Evolutionary conservation across 2,113 vertebrate genomes (phyloP).

Genomic region (Scartelaos histophorus): DNA sequence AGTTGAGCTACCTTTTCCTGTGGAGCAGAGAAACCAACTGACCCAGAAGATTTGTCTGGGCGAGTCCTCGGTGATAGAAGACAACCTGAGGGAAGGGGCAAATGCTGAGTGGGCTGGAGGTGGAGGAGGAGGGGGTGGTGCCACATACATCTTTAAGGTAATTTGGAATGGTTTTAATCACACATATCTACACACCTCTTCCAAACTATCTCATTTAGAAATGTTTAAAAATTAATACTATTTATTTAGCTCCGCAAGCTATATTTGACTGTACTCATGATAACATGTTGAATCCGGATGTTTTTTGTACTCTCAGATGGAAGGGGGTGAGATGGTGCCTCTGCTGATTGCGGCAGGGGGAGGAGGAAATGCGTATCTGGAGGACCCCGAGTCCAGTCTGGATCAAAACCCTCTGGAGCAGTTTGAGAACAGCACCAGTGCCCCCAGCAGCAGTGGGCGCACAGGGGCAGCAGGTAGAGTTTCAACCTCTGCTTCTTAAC

Average conservation of each 20-base stretch:
- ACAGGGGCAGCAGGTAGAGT: slow-evolving; percentile 78
- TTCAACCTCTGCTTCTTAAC: slow-evolving; percentile 10
- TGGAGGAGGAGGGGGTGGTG: slow-evolving; percentile 88
- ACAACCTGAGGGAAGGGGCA: slow-evolving; percentile 65
- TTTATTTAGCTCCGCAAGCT: background rate
- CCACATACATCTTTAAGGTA: slow-evolving; percentile 87
- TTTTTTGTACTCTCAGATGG: slow-evolving; percentile 68
- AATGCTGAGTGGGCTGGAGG: slow-evolving; percentile 83
- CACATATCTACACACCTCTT: too few species aligned
- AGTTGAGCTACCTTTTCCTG: background rate
- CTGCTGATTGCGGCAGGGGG: slow-evolving; percentile 88
- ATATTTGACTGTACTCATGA: too few species aligned
- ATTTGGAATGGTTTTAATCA: slow-evolving; percentile 1
- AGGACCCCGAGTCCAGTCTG: slow-evolving; percentile 74
- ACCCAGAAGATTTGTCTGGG: slow-evolving; percentile 87
- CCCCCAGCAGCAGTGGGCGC: slow-evolving; percentile 78
- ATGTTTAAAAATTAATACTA: background rate
- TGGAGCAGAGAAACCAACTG: slow-evolving; percentile 75
- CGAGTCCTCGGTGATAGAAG: slow-evolving; percentile 85
- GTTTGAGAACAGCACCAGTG: slow-evolving; percentile 81
- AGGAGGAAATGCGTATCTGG: slow-evolving; percentile 88
- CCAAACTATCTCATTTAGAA: background rate
- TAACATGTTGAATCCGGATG: too few species aligned
- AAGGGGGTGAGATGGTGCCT: slow-evolving; percentile 78
- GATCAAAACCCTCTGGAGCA: slow-evolving; percentile 77